Conservation (phyloP, 2,113 vertebrate species). For the Tiliqua scincoides region DNA sequence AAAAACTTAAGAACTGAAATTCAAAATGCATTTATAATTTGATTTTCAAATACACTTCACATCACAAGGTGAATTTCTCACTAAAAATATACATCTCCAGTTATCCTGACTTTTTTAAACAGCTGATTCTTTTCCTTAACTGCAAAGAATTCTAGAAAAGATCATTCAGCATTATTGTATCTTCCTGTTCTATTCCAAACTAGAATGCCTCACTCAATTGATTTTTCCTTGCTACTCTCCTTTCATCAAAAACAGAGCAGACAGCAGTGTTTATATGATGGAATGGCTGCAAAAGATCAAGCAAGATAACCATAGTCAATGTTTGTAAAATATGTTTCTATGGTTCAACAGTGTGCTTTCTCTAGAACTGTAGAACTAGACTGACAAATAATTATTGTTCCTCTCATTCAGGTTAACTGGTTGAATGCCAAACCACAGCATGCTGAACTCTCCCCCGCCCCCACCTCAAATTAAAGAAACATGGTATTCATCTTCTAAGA, state of each 20-base stretch:
- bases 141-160: not conserved
- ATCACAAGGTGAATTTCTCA: not conserved
- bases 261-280: not conserved
- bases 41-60: not conserved
- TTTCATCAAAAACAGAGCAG: not conserved
- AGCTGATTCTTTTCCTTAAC: no score
- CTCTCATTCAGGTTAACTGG: not conserved
- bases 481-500: not conserved
- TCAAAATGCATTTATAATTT: not conserved
- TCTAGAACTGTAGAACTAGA: not conserved
- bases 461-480: not conserved
- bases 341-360: not conserved
- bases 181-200: not conserved
- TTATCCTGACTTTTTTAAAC: not conserved
- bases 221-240: not conserved
- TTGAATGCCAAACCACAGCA: not conserved
- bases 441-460: not conserved
- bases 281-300: not conserved
- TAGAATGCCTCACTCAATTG: not conserved
- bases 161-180: not conserved
- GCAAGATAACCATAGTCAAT: not conserved
- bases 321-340: slow-evolving; percentile 8
- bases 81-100: not conserved
- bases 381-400: not conserved
- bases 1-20: not conserved